Evolutionary conservation across 1,140 invertebrate species (phyloP), one percentile per base, ranked within the genome.

Genomic region (Panonychus citri): DNA sequence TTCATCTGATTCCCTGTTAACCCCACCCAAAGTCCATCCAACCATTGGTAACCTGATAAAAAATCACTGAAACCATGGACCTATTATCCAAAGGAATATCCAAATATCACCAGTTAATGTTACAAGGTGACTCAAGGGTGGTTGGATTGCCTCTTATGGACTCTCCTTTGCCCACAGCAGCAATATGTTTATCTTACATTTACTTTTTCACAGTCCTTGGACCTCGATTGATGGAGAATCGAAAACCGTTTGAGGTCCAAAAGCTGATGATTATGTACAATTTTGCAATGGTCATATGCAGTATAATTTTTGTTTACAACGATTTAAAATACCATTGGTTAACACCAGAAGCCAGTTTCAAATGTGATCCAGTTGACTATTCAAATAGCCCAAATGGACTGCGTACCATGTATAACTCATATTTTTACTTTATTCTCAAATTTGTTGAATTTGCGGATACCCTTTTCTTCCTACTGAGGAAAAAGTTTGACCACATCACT

Each of bases 401-500:
- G 28, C 21, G 40, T 30, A 55, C n/a, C 2, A 28, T 46, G 24
- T 28, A 40, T 12, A 46, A 21, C 39, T 39, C 39, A 21, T 48
- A 55, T 19, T 55, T 55, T 43, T 74, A 71, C 61, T 74, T 72
- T 61, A 67, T 75, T 59, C 71, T 69, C 12, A 76, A 75, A 62
- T 64, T 67, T 51, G 56, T 75, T 15, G 73, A 76, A 61, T 71
- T 75, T 65, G 54, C 71, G 37, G 73, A 75, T 60, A 75, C 73
- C 82, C 73, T 89, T 61, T 90, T 89, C 76, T 89, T 89, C 71
- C 81, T 89, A 63, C 70, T 88, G 62, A 76, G 85, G 62, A 89
- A 88, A 71, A 95, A 95, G 75, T 83, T 81, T 67, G 79, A 84
- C 67, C 88, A 94, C 66, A 83, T 91, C 55, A 86, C 85, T 13